Percentiles rank a stretch among this genome's conserved stretches.
These are phyloP conservation scores for Deilephila elpenor DNA, from an alignment of 2,888 invertebrate species.

Conservation along the genomic window DNA sequence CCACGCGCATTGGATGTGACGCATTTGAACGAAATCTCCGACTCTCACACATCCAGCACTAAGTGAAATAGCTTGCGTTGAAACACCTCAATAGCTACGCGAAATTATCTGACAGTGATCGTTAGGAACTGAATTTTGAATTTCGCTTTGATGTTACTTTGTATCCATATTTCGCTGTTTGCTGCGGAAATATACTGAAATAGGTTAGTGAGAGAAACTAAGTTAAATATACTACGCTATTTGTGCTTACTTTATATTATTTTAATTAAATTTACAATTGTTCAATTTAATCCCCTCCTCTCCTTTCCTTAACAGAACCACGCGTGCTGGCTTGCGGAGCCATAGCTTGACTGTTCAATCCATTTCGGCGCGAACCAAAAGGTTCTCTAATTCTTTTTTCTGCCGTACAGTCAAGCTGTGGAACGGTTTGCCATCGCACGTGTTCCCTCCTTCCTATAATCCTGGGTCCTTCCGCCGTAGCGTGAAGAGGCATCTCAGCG, in stretches of 20 bases:
- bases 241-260: neutral
- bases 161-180: neutral
- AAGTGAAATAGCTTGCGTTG: conserved; percentile 11
- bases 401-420: too few relatives aligned
- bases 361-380: too few relatives aligned
- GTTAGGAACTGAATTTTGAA: neutral
- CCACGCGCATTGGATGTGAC: conserved; percentile 27
- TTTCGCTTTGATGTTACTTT: neutral
- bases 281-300: too few relatives aligned
- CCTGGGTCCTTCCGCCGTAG: too few relatives aligned
- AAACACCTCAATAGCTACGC: neutral
- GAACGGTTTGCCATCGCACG: too few relatives aligned
- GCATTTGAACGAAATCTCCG: conserved; percentile 15
- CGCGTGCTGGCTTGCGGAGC: too few relatives aligned
- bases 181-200: neutral
- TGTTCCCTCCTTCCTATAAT: too few relatives aligned
- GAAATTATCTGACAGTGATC: neutral
- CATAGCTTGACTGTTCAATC: too few relatives aligned
- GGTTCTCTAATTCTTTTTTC: too few relatives aligned
- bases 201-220: neutral
- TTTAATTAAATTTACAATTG: too few relatives aligned
- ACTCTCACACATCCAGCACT: neutral
- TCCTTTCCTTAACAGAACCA: too few relatives aligned
- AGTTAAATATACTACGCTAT: neutral
- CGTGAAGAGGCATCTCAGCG: too few relatives aligned